These are phyloP conservation scores for Apamea monoglypha DNA, from an alignment of 2,888 invertebrate species.

Conservation along the genomic window DNA sequence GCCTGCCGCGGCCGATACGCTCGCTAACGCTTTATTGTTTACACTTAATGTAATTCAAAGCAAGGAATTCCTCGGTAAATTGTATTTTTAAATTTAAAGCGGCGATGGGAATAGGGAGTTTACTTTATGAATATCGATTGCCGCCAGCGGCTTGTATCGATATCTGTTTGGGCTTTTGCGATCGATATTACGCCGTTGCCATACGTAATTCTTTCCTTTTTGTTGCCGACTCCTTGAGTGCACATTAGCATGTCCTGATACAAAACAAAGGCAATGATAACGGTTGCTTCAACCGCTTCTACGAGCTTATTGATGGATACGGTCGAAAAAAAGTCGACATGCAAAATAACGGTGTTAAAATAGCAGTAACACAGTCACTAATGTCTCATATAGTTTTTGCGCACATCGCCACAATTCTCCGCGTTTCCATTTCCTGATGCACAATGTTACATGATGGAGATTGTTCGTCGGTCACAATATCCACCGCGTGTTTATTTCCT, in stretches of 20 bases:
- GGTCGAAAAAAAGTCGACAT: conserved; percentile 12
- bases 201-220: conserved; percentile 80
- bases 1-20: conserved; percentile 88
- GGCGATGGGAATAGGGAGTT: conserved; percentile 76
- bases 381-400: conserved; percentile 57
- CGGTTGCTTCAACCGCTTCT: conserved; percentile 1
- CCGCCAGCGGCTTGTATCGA: conserved; percentile 80
- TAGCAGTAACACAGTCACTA: conserved; percentile 35
- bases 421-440: conserved; percentile 74
- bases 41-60: conserved; percentile 90
- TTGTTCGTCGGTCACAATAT: conserved; percentile 83
- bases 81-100: conserved; percentile 88
- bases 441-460: conserved; percentile 73
- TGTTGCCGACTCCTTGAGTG: conserved; percentile 64
- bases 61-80: conserved; percentile 89
- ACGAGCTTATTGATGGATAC: conserved; percentile 3
- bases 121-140: conserved; percentile 85
- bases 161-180: conserved; percentile 82
- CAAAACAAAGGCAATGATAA: conserved; percentile 18
- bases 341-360: conserved; percentile 35
- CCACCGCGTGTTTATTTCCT: conserved; percentile 88
- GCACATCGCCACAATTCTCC: conserved; percentile 49
- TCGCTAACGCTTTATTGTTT: conserved; percentile 89
- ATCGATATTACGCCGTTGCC: conserved; percentile 84
- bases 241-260: conserved; percentile 18